Percentiles rank a stretch among this genome's conserved stretches.
Conservation (phyloP, 2,113 vertebrate genomes). For the Oreotragus oreotragus region DNA sequence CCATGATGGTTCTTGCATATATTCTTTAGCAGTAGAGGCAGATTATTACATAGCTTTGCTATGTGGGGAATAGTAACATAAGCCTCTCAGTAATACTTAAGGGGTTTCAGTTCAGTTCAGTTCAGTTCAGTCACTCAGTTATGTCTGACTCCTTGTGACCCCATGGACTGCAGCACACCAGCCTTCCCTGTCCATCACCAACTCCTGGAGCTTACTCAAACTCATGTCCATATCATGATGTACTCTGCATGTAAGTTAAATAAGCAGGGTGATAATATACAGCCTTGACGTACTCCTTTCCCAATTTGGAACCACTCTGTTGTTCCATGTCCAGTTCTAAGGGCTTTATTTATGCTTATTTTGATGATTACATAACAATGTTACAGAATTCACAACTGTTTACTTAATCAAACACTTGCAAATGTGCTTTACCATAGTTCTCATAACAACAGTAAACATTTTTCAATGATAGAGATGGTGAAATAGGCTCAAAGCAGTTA, state of each 20-base stretch:
- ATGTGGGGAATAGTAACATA: background rate
- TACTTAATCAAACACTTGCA: background rate
- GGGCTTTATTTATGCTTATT: background rate
- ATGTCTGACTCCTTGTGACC: background rate
- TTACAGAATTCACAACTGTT: background rate
- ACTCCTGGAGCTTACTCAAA: background rate
- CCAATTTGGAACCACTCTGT: background rate
- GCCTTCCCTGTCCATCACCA: background rate
- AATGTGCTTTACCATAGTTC: background rate
- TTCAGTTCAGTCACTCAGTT: background rate
- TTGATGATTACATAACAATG: background rate
- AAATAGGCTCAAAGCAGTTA: background rate
- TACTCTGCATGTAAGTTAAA: background rate
- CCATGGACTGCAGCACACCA: background rate
- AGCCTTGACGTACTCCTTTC: background rate
- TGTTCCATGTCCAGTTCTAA: background rate
- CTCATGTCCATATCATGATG: background rate
- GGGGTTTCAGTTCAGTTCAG: background rate
- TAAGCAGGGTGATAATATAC: background rate
- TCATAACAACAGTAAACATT: background rate
- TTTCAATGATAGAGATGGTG: background rate
- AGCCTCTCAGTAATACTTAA: background rate
- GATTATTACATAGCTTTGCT: background rate
- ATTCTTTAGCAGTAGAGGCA: background rate
- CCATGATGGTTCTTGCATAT: background rate